Evolutionary conservation across 2,888 invertebrate species (phyloP), one percentile per base, ranked within the genome.

Genomic region (Anaspis maculata): DNA sequence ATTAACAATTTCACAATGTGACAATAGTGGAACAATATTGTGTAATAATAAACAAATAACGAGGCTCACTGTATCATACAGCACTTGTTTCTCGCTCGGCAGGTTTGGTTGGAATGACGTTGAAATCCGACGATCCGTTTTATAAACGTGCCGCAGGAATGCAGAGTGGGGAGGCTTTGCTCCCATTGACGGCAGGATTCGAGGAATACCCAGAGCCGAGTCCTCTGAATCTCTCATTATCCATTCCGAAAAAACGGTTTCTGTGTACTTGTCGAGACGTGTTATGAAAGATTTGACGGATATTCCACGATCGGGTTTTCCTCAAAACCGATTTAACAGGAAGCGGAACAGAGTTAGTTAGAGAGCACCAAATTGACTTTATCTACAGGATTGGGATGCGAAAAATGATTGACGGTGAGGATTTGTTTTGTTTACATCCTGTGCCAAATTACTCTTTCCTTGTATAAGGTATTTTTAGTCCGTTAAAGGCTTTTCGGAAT

Each of bases 161-260:
- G 34, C 42, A 42, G 43, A 32, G 27, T 19, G 32, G 34, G 32
- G 34, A 39, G 37, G 44, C 22, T 25, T 26, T 39, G 35, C 10
- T 29, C 33, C 21, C 31, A 24, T 24, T 37, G 25, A 29, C 22
- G 30, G 19, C 30, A 23, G 11, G 15, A 30, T 44, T 40, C 46
- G 44, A 42, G 45, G 48, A 48, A 48, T 45, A 41, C 45, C 44
- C 35, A 15, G 22, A n/a, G n/a, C n/a, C n/a, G n/a, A n/a, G n/a
- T n/a, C 7, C 35, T 27, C 25, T 35, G 32, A 21, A 36, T 23
- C 35, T 39, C 66, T 27, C 43, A 51, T 15, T 27, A 55, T 27
- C 60, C 66, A 45, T 56, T 61, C 5, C 41, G 44, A 10, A 37
- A 49, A 34, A 59, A 57, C 49, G n/a, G 62, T 60, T 10, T 30